Base-by-base conservation (phyloP, 1,140 invertebrate genomes). In the Macrobrachium rosenbergii region DNA sequence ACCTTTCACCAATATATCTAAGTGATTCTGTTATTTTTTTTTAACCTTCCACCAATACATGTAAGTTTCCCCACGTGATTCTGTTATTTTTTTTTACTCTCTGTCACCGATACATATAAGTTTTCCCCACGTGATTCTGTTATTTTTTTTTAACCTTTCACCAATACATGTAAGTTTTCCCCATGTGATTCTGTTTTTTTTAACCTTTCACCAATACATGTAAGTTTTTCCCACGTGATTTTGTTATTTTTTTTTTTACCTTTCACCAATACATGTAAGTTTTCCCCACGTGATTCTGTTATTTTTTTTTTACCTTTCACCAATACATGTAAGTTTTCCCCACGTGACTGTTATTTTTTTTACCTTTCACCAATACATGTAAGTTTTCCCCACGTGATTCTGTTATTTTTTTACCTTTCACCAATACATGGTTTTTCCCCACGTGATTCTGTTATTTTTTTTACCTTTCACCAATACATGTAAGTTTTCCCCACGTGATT, bases 191-290 rank as follows among this genome's bases (percentile, higher is more conserved):
- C 28, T 37, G 1, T 37, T 37, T 14, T 67, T 45, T 37, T 81
- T 45, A 81, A 62, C 10, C 80, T 82, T 52, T 67, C 80, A 69
- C 64, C 28, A 19, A 7, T 12, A 82, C 80, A 67, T 81, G 79
- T 63, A 63, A 16, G 62, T 63, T n/a, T 17, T n/a, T 5, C 2
- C n/a, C 62, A 63, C n/a, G 16, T 63, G 62, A 63, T 37, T 37
- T 3, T 37, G 3, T 75, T n/a, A n/a, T 5, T 75, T 75, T 28
- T 23, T 21, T 23, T 43, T 75, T 10, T 28, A 14, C 52, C 52
- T 21, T 75, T 12, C 14, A 17, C 21, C 73, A 45, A 1, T 16
- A 75, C 37, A 52, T 75, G 73, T 37, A n/a, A 45, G 73, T 45
- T 45, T 37, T 37, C 62, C 62, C 62, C 7, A 64, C 7, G 28